phyloP scores from a whole-genome alignment of 2,888 invertebrate genomes.

The Nephrotoma guestfalica region DNA sequence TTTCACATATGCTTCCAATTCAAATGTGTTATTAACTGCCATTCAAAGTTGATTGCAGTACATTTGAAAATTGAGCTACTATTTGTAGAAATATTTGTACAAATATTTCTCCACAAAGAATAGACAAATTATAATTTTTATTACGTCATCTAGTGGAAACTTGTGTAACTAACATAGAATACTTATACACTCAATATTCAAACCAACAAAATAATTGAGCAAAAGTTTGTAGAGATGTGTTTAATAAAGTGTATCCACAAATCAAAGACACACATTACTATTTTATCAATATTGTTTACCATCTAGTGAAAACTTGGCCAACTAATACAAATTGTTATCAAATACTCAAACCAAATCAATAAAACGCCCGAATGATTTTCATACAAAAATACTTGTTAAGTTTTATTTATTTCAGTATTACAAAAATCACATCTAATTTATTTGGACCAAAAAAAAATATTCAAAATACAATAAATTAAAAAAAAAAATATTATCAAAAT shows the following conservation, averaged over 20 bases:
- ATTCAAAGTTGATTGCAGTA: too few relatives aligned
- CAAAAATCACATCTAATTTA: neutral
- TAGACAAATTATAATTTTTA: too few relatives aligned
- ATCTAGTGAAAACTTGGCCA: neutral
- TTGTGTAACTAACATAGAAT: too few relatives aligned
- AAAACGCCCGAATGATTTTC: neutral
- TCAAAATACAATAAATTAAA: neutral
- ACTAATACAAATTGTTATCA: neutral
- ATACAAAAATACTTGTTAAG: neutral
- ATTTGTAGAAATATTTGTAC: too few relatives aligned
- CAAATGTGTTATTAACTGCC: too few relatives aligned
- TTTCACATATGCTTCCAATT: too few relatives aligned
- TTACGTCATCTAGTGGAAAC: too few relatives aligned
- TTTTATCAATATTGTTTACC: neutral
- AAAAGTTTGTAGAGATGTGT: too few relatives aligned
- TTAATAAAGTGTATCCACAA: neutral
- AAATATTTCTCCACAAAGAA: too few relatives aligned
- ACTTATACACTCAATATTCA: too few relatives aligned
- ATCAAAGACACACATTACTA: neutral
- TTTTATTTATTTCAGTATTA: neutral
- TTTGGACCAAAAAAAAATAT: neutral
- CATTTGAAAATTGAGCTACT: too few relatives aligned
- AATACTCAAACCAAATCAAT: neutral
- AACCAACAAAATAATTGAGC: too few relatives aligned
- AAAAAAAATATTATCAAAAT: neutral